Base-by-base conservation (phyloP, 2,797 vertebrate species). In the Mormyrus proboscirostris region DNA sequence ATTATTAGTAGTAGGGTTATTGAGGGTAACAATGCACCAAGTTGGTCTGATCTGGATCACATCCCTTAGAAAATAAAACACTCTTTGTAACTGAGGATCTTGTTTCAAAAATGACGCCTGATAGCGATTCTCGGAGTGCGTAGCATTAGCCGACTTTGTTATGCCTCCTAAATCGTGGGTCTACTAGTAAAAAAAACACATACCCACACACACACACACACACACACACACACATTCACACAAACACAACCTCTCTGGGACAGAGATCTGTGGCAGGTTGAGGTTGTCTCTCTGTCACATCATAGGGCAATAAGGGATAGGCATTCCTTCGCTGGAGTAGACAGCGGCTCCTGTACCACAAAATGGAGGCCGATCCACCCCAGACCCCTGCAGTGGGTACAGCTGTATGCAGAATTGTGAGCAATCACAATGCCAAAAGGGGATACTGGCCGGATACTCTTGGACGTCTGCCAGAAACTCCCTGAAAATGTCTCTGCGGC, bases 341-440 rank as follows among this genome's bases (percentile, higher is more conserved):
- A 87, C 38, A 87, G 50, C 62, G 90, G 91, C 92, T 93, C 57
- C 87, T 14, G 87, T 65, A 89, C 93, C 92, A 93, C 94, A 96
- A 96, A 95, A 96, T 96, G 96, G 96, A 95, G 89, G 95, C 94
- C 93, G 92, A 93, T 92, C 92, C 92, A 88, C 94, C 93, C 89
- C 91, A 94, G 91, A 62, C 55, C 59, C 87, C 84, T 86, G 84
- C 84, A 89, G 84, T 19, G 62, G 59, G 89, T 89, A 73, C 89
- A 89, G 89, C 85, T 89, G 89, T 89, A 89, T 89, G 89, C 89
- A 89, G 89, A 87, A 62, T 47, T 84, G 33, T 76, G 89, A 44
- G 84, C 89, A 59, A 86, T 86, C 65, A 89, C 89, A 29, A 86
- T 55, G 50, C 83, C 59, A 22, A 69, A 86, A 76, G 55, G 57